phyloP scores from a whole-genome alignment of 35 echinoderm and acorn worm genomes.

The Diadema setosum region DNA sequence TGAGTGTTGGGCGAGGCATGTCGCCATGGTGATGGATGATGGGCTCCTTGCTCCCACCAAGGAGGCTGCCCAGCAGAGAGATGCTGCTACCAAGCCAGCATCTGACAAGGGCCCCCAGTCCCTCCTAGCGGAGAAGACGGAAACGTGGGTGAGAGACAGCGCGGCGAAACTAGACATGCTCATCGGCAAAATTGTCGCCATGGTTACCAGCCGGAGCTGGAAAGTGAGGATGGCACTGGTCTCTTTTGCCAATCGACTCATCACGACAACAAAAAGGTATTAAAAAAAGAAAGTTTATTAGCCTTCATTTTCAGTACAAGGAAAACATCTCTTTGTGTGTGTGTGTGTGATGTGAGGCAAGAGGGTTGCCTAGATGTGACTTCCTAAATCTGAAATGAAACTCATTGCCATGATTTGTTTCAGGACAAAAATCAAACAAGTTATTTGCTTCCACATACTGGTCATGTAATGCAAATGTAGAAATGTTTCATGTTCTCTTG shows the following conservation, averaged over 20 bases:
- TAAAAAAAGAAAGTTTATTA: not conserved
- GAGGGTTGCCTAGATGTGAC: too few species aligned
- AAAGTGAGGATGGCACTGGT: slow-evolving; percentile 72
- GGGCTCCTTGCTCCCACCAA: not conserved
- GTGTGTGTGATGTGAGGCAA: too few species aligned
- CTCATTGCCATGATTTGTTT: too few species aligned
- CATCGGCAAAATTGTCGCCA: slow-evolving; percentile 64
- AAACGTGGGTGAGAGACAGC: slow-evolving; percentile 60
- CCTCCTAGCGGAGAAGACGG: slow-evolving; percentile 33
- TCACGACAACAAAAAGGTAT: slow-evolving; percentile 73
- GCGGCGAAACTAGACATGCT: slow-evolving; percentile 84
- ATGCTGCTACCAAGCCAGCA: not conserved
- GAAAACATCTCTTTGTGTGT: too few species aligned
- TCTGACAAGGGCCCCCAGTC: not conserved
- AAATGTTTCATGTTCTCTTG: too few species aligned
- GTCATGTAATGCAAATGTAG: too few species aligned
- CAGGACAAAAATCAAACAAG: too few species aligned
- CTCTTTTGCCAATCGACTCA: slow-evolving; percentile 52
- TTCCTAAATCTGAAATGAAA: too few species aligned
- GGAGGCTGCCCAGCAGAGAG: too few species aligned
- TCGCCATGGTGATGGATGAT: slow-evolving; percentile 83
- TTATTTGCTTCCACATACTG: too few species aligned
- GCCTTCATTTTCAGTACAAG: too few species aligned
- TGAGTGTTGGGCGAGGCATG: slow-evolving; percentile 50
- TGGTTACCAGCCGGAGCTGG: slow-evolving; percentile 64